Evolutionary conservation across 2,113 vertebrate species (phyloP).

Genomic region (Geococcyx californianus): DNA sequence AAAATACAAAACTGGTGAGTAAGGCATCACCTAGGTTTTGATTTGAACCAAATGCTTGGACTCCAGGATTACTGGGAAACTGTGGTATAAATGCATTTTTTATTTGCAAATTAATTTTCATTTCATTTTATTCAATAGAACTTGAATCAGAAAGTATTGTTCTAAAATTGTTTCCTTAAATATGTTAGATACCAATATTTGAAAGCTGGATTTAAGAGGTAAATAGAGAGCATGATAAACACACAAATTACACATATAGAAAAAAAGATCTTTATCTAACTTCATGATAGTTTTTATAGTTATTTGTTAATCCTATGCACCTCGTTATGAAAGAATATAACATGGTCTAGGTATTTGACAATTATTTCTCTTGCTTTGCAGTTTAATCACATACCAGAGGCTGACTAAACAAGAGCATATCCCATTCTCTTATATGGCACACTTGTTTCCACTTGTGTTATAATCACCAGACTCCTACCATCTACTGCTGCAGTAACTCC

Average conservation of each 20-base stretch:
- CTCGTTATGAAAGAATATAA: background rate
- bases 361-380: background rate
- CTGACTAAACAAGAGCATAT: background rate
- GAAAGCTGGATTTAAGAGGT: background rate
- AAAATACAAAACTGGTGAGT: background rate
- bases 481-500: background rate
- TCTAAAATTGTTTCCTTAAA: background rate
- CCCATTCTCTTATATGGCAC: background rate
- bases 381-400: background rate
- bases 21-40: background rate
- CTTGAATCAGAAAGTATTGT: background rate
- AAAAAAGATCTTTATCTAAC: background rate
- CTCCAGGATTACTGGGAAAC: background rate
- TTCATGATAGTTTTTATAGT: background rate
- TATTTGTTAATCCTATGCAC: background rate
- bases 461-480: background rate
- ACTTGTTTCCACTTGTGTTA: background rate
- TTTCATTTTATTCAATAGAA: background rate
- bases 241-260: background rate
- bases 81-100: background rate
- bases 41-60: background rate
- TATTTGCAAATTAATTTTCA: background rate
- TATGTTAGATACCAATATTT: background rate
- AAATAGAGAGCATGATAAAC: background rate
- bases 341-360: background rate